These are phyloP conservation scores for Cecropterus lyciades DNA, from an alignment of 1,140 invertebrate species.

Conservation along the genomic window DNA sequence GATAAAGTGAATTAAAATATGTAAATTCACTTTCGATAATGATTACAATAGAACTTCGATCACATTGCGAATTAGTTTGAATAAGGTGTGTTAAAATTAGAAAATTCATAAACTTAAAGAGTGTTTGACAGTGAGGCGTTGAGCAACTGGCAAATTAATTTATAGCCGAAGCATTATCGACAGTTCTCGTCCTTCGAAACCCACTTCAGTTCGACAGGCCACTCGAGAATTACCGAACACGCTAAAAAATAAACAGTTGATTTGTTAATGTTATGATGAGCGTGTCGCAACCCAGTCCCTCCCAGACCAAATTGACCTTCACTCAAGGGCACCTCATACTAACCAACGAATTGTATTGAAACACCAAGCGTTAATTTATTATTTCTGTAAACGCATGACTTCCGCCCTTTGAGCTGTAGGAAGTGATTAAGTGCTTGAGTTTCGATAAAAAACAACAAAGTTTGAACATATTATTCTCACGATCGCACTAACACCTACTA, in stretches of 20 bases:
- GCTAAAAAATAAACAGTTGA: conserved; percentile 63
- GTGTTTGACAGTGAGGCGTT: conserved; percentile 8
- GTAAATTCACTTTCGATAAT: no score
- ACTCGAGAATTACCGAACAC: conserved; percentile 69
- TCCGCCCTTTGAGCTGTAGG: conserved; percentile 78
- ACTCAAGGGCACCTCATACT: conserved; percentile 58
- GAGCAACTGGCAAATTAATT: conserved; percentile 31
- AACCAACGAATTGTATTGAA: conserved; percentile 63
- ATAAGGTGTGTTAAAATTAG: background rate
- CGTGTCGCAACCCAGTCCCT: conserved; percentile 57
- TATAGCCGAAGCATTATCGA: conserved; percentile 39
- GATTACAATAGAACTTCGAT: no score
- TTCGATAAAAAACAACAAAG: conserved; percentile 76
- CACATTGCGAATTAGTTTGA: no score
- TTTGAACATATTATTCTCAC: conserved; percentile 72
- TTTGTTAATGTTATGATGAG: conserved; percentile 57
- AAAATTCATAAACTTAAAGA: background rate
- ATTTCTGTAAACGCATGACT: conserved; percentile 79
- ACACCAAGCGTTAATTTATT: conserved; percentile 75
- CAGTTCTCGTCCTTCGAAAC: conserved; percentile 56
- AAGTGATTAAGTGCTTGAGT: conserved; percentile 77
- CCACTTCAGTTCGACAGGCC: conserved; percentile 56
- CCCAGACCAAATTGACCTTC: conserved; percentile 68
- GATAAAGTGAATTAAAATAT: no score
- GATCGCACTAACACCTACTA: conserved; percentile 55